Base-by-base conservation (phyloP, 2,113 vertebrate genomes). In the Petrocephalus microphthalmus region DNA sequence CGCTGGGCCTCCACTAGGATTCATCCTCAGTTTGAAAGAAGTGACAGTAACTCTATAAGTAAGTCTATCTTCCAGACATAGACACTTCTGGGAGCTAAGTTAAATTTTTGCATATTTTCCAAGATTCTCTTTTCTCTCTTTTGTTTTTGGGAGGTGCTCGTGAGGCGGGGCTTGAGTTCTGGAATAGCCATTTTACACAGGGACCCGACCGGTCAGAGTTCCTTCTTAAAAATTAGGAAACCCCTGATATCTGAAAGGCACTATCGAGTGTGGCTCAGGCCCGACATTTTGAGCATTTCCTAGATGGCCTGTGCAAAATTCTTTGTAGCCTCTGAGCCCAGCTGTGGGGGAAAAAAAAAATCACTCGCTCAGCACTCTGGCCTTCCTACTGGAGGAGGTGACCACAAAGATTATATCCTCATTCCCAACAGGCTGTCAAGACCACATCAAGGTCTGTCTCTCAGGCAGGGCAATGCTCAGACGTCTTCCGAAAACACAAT, bases 261-360 rank as follows among this genome's bases (percentile, higher is more conserved):
- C 17, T 49, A 53, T 20, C 0, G 47, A 54, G 25, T 33, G 13
- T 17, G 49, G 49, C 53, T 0, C 51, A 53, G 17, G 51, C n/a
- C 83, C 19, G 51, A 53, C n/a, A 25, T 52, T 53, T 47, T 33
- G 2, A 29, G 81, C 7, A 29, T 52, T 53, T 51, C 20, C 22
- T 42, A 84, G 45, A 15, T 53, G 51, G 84, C 52, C 29, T 85
- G 84, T 37, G 86, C 2, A 15, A 49, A 49, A 87, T 8, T 51
- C 20, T 51, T 45, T 49, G 57, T 37, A 33, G 56, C 37, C 56
- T 45, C 56, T 8, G 2, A 51, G 22, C 60, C 42, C 45, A 51
- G 86, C 86, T 87, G 60, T 87, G 86, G 42, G n/a, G n/a, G n/a
- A 52, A 71, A 42, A 71, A 45, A 71, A 57, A 71, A 60, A 87